These are phyloP conservation scores for Papilio aristodemus DNA, from an alignment of 1,140 invertebrate genomes.

Conservation along the genomic window DNA sequence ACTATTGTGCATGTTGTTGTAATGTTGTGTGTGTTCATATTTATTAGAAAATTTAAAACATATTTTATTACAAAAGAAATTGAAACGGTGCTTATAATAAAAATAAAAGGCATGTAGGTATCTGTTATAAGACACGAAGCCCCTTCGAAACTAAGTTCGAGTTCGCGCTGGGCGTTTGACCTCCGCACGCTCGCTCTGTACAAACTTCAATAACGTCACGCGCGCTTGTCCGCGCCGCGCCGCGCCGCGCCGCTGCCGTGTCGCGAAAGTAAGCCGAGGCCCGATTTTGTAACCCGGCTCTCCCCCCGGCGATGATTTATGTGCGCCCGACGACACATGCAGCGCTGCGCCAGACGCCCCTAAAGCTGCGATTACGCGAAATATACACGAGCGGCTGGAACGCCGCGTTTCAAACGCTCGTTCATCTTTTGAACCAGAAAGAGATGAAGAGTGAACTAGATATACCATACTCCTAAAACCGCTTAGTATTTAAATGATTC, in stretches of 20 bases:
- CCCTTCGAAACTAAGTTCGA: constrained; percentile 14
- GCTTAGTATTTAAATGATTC: not conserved
- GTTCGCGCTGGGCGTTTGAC: constrained; percentile 21
- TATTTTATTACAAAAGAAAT: not conserved
- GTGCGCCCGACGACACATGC: constrained; percentile 70
- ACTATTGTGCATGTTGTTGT: no score
- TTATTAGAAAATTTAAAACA: not conserved
- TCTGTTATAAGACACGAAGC: constrained; percentile 17
- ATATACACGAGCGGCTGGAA: constrained; percentile 47
- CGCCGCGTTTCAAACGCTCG: constrained; percentile 42
- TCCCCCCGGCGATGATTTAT: constrained; percentile 67
- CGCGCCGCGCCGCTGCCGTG: constrained; percentile 40
- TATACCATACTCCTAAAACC: not conserved
- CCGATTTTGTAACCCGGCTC: constrained; percentile 54
- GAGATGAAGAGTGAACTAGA: not conserved
- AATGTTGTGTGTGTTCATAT: no score
- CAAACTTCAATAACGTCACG: constrained; percentile 39
- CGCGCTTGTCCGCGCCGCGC: constrained; percentile 34
- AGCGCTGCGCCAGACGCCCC: constrained; percentile 63
- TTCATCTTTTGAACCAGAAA: not conserved
- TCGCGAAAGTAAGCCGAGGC: constrained; percentile 64
- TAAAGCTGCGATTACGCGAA: constrained; percentile 59
- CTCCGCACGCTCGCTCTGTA: constrained; percentile 25
- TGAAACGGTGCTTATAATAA: not conserved
- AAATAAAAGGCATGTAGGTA: not conserved